Base-by-base conservation (phyloP, 1,140 invertebrate species). In the Drosophila lini region DNA sequence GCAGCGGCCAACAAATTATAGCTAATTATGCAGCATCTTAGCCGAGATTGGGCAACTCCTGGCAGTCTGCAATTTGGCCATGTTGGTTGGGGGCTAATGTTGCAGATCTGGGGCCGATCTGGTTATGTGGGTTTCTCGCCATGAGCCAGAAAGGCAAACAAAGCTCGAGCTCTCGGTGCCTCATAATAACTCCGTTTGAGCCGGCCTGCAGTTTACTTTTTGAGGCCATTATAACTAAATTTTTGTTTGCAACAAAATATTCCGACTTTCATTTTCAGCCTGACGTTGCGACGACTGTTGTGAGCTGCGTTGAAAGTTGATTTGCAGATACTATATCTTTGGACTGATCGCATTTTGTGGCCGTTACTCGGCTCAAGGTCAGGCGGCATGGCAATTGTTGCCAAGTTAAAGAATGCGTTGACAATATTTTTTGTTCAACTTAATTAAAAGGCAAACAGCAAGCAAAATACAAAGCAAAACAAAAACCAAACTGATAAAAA, bases 381-480 rank as follows among this genome's bases (percentile, higher is more conserved):
- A 80, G 25, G 15, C 64, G n/a, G 50, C 40, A 45, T 59, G 44
- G 38, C 25, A 41, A 50, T 71, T 61, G 74, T 52, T 52, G 50
- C 16, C 47, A 75, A 80, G 42, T 48, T 68, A 82, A 80, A 77
- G 80, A 82, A 80, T 88, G 69, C 67, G 31, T 50, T 71, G 69
- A 71, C 69, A 71, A 41, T 74, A 73, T 65, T 71, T 65, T 77
- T 65, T 82, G 81, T 88, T 89, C 83, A 83, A 83, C 80, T 89
- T 88, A 88, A 88, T 88, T 88, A 88, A 89, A 88, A 89, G 80
- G 80, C 84, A 88, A 88, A 88, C 84, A 86, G 60, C 65, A 86
- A 63, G 52, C 63, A 74, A 60, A 48, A 61, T 52, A 31, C n/a
- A 10, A 42, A 32, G n/a, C 19, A 75, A 32, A 45, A 47, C 32